Evolutionary conservation across 35 echinoderm and acorn worm species (phyloP).

Genomic region (Holothuria glaberrima): DNA sequence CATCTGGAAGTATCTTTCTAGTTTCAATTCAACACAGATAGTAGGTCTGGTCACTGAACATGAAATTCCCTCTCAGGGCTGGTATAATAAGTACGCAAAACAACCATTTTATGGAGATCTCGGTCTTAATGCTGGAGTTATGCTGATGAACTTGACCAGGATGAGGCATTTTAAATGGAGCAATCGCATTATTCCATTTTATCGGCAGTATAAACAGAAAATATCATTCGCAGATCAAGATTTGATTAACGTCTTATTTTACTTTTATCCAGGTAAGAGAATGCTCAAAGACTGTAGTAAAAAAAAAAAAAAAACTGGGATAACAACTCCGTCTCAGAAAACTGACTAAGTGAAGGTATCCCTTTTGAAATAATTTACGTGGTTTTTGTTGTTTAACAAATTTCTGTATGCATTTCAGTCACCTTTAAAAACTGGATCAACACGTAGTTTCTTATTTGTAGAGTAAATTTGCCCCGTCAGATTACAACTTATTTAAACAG

Average conservation of each 20-base stretch:
- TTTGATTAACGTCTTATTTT: constrained; percentile 89
- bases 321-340: too few relatives aligned
- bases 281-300: too few relatives aligned
- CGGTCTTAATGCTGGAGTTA: constrained; percentile 88
- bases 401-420: too few relatives aligned
- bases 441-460: too few relatives aligned
- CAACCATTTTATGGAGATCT: constrained; percentile 88
- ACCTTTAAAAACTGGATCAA: too few relatives aligned
- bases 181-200: constrained; percentile 75
- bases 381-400: too few relatives aligned
- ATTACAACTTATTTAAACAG: too few relatives aligned
- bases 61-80: constrained; percentile 79
- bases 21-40: constrained; percentile 86
- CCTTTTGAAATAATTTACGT: too few relatives aligned
- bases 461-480: too few relatives aligned
- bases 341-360: too few relatives aligned
- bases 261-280: constrained; percentile 83
- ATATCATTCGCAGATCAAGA: constrained; percentile 96
- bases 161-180: constrained; percentile 83
- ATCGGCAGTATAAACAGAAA: constrained; percentile 78
- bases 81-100: constrained; percentile 80
- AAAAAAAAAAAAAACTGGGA: too few relatives aligned
- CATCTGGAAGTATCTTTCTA: constrained; percentile 83
- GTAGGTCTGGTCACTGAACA: constrained; percentile 81
- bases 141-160: constrained; percentile 93